These are phyloP conservation scores for Sinocyclocheilus grahami DNA, from an alignment of 2,113 vertebrate genomes.

Conservation along the genomic window DNA sequence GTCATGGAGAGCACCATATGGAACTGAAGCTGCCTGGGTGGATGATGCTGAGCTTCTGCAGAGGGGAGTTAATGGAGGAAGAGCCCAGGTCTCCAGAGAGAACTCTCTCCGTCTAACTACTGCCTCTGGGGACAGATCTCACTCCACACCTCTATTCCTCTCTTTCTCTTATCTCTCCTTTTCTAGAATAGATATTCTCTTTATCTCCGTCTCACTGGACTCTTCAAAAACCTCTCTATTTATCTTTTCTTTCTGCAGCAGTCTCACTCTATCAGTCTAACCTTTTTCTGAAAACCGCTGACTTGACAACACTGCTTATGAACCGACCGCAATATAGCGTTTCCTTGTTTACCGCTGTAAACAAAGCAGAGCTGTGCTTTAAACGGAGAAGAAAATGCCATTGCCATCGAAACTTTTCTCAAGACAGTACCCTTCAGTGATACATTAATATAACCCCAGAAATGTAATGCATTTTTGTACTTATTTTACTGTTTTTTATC, in stretches of 20 bases:
- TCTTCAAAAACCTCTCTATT: slow-evolving; percentile 2
- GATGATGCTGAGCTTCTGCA: slow-evolving; percentile 8
- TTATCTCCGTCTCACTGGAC: slow-evolving; percentile 16
- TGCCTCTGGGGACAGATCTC: slow-evolving; percentile 35
- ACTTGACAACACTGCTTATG: too few species aligned
- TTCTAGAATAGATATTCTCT: neutral
- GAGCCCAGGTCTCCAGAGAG: slow-evolving; percentile 17
- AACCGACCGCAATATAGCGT: too few species aligned
- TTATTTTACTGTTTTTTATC: too few species aligned
- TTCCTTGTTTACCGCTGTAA: too few species aligned
- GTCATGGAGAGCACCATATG: neutral
- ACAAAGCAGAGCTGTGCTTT: too few species aligned
- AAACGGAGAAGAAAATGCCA: too few species aligned
- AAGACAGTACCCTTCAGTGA: too few species aligned
- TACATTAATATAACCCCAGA: too few species aligned
- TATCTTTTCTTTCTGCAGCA: neutral
- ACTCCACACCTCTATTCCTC: neutral
- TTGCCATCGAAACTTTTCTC: too few species aligned
- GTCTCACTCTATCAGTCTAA: neutral
- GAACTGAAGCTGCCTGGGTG: neutral
- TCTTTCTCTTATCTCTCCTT: slow-evolving; percentile 14
- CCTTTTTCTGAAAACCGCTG: neutral
- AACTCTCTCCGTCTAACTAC: neutral
- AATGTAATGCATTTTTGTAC: too few species aligned
- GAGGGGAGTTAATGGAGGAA: slow-evolving; percentile 19